Conservation (phyloP, 2,888 invertebrate genomes). For the Zaprionus obscuricornis region DNA sequence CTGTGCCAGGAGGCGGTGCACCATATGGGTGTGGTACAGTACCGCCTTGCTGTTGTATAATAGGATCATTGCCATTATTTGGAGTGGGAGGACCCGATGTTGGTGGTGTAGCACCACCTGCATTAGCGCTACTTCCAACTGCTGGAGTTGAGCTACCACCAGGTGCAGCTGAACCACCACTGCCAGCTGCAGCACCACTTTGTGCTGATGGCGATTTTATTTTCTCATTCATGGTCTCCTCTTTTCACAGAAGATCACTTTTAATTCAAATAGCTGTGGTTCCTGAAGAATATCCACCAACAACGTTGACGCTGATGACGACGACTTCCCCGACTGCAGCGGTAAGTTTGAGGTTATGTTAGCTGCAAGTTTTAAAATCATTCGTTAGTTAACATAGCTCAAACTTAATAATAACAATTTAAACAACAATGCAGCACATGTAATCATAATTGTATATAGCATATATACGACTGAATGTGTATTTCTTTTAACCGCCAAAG, state of each 20-base stretch:
- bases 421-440: conserved; percentile 22
- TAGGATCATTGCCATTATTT: conserved; percentile 79
- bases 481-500: conserved; percentile 45
- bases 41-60: conserved; percentile 58
- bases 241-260: conserved; percentile 53
- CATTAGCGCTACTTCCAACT: conserved; percentile 41
- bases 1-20: conserved; percentile 69
- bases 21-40: conserved; percentile 77
- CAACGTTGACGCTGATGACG: conserved; percentile 73
- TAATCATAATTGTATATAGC: conserved; percentile 20
- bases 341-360: conserved; percentile 80
- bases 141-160: conserved; percentile 37
- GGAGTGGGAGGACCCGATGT: conserved; percentile 71
- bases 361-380: conserved; percentile 69
- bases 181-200: conserved; percentile 66
- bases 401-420: conserved; percentile 8
- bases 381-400: conserved; percentile 37
- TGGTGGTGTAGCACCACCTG: conserved; percentile 69
- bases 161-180: conserved; percentile 25
- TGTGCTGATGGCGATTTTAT: conserved; percentile 82
- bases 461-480: conserved; percentile 19
- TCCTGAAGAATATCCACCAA: conserved; percentile 62
- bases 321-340: conserved; percentile 79
- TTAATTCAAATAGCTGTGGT: conserved; percentile 64
- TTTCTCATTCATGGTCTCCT: conserved; percentile 80